Base-by-base conservation (phyloP, 2,888 invertebrate genomes). In the Hemithea aestivaria region DNA sequence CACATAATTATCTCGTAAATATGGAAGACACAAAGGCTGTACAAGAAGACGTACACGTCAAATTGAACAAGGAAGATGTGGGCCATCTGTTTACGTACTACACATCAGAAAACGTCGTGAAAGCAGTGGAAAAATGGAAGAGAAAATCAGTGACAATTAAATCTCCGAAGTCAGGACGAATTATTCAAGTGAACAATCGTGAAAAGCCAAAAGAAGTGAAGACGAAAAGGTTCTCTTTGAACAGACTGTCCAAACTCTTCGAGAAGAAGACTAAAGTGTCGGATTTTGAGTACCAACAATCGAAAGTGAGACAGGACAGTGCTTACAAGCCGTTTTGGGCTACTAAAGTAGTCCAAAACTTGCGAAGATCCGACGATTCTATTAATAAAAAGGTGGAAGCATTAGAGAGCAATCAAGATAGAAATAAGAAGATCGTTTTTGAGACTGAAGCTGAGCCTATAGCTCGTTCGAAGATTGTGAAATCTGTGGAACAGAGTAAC, bases 241-340 rank as follows among this genome's bases (percentile, higher is more conserved):
- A 44, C 6, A 27, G 34, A 20, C 35, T 45, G 23, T 53, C 74
- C 1, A 70, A 64, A 55, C 35, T 84, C 0, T 66, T 82, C 10
- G 70, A 73, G 29, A 75, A 69, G 43, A 76, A 66, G 29, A 63
- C 70, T 0, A 82, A 73, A 62, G 72, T 84, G 0, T 69, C 81
- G 0, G 83, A 84, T 54, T 78, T 60, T 20, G 66, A 75, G 1
- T 80, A 80, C 41, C 68, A 73, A 35, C 73, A 67, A 35, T 58
- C 79, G 1, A 74, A 66, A 42, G 62, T 80, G 0, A 58, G 80
- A 1, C 62, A 61, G 32, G 58, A 75, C 38, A 78, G 78, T 38
- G 62, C 63, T 7, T 79, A 81, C 53, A 78, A 69, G 54, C 76
- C 79, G 0, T 77, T 82, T 52, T 83, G 82, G 83, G 80, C 82